Base-by-base conservation (phyloP, 2,888 invertebrate species). In the Pollenia angustigena region DNA sequence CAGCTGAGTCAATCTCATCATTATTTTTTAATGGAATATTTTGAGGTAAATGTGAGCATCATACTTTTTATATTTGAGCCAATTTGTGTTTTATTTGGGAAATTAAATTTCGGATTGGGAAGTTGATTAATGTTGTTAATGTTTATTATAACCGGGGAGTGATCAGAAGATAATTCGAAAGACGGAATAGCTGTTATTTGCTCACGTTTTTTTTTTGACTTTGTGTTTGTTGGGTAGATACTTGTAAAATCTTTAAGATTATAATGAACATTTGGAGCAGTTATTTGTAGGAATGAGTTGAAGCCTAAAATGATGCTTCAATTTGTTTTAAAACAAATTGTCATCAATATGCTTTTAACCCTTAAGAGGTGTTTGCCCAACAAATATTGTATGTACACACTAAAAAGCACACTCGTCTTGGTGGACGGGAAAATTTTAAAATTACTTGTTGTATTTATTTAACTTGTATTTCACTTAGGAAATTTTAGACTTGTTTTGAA, bases 321-420 rank as follows among this genome's bases (percentile, higher is more conserved):
- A 72, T 71, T 80, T 72, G 62, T 56, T 64, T 64, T 62, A 11
- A 4, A 66, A 66, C 32, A 72, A 81, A 81, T 81, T 56, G 56
- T 74, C 72, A 12, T 74, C 81, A 58, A 74, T 74, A 54, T 66
- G 48, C 40, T 58, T 74, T 74, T 81, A 81, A 56, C 56, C 81
- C 74, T 74, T 72, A 74, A 50, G 56, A 74, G 46, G 11, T 81
- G 50, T 75, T 75, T 75, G 50, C 58, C 74, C 16, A 50, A 58
- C 42, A 81, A 81, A 81, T 66, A 75, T 32, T 32, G 6, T 32
- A 32, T 4, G 32, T 32, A 32, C 32, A 23, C 48, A 16, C 11
- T 18, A 44, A 81, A 75, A 68, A 81, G 81, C 74, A 56, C 69
- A 79, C 18, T 56, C 62, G 32, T 40, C 16, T 18, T 40, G 62